Conservation (phyloP, 2,113 vertebrate species). For the Cottus gobio region DNA sequence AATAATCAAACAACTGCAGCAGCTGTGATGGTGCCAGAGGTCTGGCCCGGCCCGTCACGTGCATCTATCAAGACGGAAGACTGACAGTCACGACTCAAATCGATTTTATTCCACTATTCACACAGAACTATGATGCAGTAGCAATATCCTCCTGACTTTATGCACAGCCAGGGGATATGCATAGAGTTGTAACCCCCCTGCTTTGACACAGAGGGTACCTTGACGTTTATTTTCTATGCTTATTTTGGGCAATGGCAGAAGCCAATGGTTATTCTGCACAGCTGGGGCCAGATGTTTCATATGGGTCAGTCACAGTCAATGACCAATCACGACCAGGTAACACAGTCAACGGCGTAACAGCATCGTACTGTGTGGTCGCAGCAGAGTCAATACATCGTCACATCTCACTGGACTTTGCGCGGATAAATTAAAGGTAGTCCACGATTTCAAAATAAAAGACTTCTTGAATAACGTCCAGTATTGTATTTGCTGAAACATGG, state of each 20-base stretch:
- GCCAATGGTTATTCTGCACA: not conserved
- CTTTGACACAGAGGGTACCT: not conserved
- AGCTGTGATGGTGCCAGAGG: not conserved
- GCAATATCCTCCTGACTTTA: not conserved
- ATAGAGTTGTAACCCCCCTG: not conserved
- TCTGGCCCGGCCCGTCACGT: not conserved
- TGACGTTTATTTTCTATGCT: not conserved
- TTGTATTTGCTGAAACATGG: not conserved
- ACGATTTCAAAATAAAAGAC: constrained; percentile 54
- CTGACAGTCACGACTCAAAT: not conserved
- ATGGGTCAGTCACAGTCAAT: not conserved
- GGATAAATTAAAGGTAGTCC: not conserved
- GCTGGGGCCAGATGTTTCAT: constrained; percentile 12
- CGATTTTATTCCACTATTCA: not conserved
- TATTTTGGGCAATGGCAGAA: not conserved
- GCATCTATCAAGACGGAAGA: not conserved
- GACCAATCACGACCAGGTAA: not conserved
- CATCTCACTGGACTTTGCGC: too few relatives aligned
- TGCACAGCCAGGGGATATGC: not conserved
- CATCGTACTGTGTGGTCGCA: not conserved
- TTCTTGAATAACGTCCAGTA: not conserved
- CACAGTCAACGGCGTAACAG: not conserved
- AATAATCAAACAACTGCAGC: not conserved
- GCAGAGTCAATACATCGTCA: not conserved
- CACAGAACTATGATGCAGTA: not conserved